Evolutionary conservation across 2,888 invertebrate species (phyloP).

Genomic region (Euzophera pinguis): DNA sequence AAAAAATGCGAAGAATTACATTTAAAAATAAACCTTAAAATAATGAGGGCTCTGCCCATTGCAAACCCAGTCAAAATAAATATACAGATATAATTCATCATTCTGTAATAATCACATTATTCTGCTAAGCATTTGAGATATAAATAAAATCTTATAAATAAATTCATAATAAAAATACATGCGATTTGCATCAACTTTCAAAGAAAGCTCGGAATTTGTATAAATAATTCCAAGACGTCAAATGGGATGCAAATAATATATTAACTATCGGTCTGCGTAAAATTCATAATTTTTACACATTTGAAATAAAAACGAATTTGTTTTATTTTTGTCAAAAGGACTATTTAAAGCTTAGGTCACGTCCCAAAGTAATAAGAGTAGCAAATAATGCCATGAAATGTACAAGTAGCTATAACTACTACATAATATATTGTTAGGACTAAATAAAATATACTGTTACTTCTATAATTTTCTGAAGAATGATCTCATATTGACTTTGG

Average conservation of each 20-base stretch:
- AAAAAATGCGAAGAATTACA: not conserved
- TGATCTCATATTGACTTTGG: too few relatives aligned
- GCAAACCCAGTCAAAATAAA: slow-evolving; percentile 32
- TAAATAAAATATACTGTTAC: too few relatives aligned
- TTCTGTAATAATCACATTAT: slow-evolving; percentile 7
- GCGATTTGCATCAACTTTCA: slow-evolving; percentile 9
- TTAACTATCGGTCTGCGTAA: not conserved
- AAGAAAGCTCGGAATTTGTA: slow-evolving; percentile 6
- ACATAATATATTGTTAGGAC: too few relatives aligned
- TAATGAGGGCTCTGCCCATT: slow-evolving; percentile 31
- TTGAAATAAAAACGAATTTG: too few relatives aligned
- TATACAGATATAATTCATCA: slow-evolving; percentile 15
- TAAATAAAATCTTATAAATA: slow-evolving; percentile 11
- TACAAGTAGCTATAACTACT: not conserved
- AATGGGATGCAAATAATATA: not conserved
- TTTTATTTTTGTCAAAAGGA: too few relatives aligned
- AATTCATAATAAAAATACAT: slow-evolving; percentile 12
- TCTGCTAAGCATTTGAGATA: not conserved
- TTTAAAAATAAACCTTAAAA: not conserved
- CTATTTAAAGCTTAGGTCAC: not conserved
- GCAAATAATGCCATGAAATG: not conserved
- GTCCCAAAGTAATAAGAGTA: not conserved
- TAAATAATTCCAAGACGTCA: not conserved
- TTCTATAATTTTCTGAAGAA: too few relatives aligned
- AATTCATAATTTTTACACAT: not conserved